Conservation (phyloP, 2,113 vertebrate species). For the Oophaga pumilio region DNA sequence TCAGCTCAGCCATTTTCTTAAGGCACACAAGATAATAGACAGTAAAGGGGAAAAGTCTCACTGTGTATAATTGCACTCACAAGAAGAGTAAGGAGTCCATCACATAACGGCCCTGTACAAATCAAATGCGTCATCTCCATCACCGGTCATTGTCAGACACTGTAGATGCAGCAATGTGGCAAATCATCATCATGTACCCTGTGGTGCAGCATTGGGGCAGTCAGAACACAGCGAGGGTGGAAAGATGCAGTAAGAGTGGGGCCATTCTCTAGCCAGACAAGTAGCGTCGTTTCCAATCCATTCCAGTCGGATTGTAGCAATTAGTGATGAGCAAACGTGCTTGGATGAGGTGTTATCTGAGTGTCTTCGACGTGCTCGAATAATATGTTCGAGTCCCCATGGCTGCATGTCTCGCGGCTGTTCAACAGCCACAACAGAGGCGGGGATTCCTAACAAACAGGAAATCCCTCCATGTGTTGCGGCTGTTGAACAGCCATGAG, state of each 20-base stretch:
- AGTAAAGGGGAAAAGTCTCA: conserved; percentile 79
- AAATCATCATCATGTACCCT: background rate
- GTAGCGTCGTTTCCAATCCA: background rate
- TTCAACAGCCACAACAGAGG: no score
- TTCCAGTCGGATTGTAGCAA: no score
- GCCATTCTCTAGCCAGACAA: background rate
- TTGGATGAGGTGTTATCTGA: background rate
- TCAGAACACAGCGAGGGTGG: background rate
- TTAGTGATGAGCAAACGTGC: no score
- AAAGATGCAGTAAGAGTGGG: background rate
- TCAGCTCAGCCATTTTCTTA: conserved; percentile 82
- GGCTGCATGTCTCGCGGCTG: no score
- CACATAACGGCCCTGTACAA: conserved; percentile 3
- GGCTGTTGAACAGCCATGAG: no score
- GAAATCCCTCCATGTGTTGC: no score
- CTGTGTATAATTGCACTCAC: background rate
- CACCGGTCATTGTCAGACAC: background rate
- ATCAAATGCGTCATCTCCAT: background rate
- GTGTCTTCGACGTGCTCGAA: no score
- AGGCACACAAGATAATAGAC: conserved; percentile 85
- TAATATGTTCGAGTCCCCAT: no score
- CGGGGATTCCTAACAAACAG: no score
- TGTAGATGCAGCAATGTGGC: conserved; percentile 13
- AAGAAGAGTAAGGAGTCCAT: background rate
- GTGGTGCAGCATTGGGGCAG: background rate